These are phyloP conservation scores for Hoplodrina blanda DNA, from an alignment of 2,888 invertebrate species.

Conservation along the genomic window DNA sequence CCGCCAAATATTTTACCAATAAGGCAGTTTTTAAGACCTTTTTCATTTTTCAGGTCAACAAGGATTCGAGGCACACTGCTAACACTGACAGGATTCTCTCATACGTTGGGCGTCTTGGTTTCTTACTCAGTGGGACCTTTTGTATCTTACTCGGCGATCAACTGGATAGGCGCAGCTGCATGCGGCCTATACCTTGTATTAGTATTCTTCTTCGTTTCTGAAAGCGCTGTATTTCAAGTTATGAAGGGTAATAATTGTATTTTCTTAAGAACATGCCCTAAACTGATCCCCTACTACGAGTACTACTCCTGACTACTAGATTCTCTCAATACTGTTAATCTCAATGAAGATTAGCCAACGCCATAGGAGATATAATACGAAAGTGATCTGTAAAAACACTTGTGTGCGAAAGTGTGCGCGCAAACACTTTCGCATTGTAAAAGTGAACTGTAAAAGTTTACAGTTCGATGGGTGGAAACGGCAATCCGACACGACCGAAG, in stretches of 20 bases:
- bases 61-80: conserved; percentile 72
- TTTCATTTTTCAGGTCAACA: conserved; percentile 71
- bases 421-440: no score
- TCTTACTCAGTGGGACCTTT: conserved; percentile 68
- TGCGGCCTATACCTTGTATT: conserved; percentile 53
- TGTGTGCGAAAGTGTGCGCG: no score
- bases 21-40: no score
- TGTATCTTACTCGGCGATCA: conserved; percentile 60
- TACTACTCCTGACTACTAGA: no score
- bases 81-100: conserved; percentile 66
- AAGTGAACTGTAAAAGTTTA: no score
- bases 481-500: no score
- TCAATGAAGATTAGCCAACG: neutral
- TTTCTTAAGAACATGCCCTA: neutral
- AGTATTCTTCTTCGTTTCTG: conserved; percentile 66
- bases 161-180: conserved; percentile 64
- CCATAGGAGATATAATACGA: no score
- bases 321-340: no score
- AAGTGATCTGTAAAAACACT: no score
- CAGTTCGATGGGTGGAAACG: no score
- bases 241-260: conserved; percentile 65
- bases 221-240: conserved; percentile 72
- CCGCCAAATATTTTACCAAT: no score
- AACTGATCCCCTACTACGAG: no score
- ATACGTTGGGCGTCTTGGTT: conserved; percentile 66